These are phyloP conservation scores for Micronisus gabar DNA, from an alignment of 2,113 vertebrate species.

Conservation along the genomic window DNA sequence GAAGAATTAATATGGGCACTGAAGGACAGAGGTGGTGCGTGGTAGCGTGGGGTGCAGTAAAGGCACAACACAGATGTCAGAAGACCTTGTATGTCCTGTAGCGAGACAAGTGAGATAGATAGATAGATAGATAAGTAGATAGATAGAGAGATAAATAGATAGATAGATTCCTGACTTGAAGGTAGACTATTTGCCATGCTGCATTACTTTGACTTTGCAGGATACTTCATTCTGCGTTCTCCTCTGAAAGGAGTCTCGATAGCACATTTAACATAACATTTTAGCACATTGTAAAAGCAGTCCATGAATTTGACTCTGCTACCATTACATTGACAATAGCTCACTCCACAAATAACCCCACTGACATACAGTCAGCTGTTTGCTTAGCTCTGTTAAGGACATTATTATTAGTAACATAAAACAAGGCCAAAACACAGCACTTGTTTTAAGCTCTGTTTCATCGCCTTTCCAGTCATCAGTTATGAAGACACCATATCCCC, in stretches of 20 bases:
- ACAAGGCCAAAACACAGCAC: not conserved
- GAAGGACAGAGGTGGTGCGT: not conserved
- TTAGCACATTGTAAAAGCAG: not conserved
- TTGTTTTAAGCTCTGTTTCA: conserved; percentile 21
- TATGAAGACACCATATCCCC: conserved; percentile 13
- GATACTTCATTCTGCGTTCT: not conserved
- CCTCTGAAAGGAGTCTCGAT: not conserved
- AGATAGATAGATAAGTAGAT: not conserved
- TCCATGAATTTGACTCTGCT: not conserved
- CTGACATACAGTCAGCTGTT: not conserved
- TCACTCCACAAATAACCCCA: not conserved
- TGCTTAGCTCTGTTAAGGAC: not conserved
- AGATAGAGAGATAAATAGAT: no score
- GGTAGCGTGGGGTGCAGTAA: not conserved
- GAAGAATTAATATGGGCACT: not conserved
- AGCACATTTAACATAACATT: not conserved
- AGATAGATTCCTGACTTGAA: not conserved
- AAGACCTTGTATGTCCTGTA: not conserved
- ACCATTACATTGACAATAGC: not conserved
- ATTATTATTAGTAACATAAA: not conserved
- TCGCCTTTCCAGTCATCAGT: conserved; percentile 26
- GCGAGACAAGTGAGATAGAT: not conserved
- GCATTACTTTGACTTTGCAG: not conserved
- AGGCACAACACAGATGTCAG: not conserved
- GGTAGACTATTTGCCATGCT: not conserved